Conservation (phyloP, 1,140 invertebrate species). For the Antheraea pernyi region DNA sequence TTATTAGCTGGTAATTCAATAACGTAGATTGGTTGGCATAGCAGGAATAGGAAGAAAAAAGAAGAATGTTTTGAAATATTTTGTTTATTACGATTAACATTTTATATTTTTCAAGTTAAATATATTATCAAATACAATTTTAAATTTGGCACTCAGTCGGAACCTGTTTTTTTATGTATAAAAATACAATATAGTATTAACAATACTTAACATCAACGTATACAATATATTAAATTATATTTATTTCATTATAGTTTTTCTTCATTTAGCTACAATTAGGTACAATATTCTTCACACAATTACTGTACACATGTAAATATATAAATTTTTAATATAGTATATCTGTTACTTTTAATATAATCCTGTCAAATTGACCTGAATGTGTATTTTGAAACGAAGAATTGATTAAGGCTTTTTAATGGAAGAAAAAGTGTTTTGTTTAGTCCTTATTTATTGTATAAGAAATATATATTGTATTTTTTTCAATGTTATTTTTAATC, state of each 20-base stretch:
- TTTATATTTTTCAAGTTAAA: not conserved
- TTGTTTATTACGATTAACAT: not conserved
- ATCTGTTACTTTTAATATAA: too few species aligned
- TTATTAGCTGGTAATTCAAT: too few species aligned
- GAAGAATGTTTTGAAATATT: not conserved
- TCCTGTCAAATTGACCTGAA: too few species aligned
- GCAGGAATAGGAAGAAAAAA: not conserved
- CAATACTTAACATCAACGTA: not conserved
- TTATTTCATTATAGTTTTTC: not conserved
- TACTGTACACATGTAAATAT: too few species aligned
- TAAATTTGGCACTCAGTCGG: constrained; percentile 24
- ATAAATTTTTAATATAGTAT: too few species aligned
- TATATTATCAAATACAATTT: constrained; percentile 9
- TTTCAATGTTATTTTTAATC: too few species aligned
- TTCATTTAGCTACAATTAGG: not conserved
- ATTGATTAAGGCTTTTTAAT: too few species aligned
- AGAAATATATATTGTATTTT: too few species aligned
- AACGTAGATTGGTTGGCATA: too few species aligned
- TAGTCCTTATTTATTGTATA: too few species aligned
- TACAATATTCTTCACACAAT: not conserved
- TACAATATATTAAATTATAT: not conserved
- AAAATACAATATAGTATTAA: constrained; percentile 22
- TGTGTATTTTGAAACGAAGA: too few species aligned
- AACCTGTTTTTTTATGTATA: constrained; percentile 24
- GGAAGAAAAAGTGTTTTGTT: too few species aligned